Percentiles rank a stretch among this genome's conserved stretches.
Evolutionary conservation across 2,888 invertebrate species (phyloP).

Genomic region (Acronicta leporina): DNA sequence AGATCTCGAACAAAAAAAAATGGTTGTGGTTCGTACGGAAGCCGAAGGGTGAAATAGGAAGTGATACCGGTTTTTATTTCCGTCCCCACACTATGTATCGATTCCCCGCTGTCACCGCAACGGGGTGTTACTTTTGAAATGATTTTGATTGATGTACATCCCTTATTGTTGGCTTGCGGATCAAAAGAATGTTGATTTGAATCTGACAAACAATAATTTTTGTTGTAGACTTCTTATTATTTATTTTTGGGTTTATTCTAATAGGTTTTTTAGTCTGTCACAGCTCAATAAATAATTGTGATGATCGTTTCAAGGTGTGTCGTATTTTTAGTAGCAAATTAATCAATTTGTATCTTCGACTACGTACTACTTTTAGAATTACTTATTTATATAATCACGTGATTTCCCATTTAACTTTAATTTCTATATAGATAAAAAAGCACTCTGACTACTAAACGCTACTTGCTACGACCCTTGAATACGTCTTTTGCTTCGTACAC

Average conservation of each 20-base stretch:
- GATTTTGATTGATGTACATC: conserved; percentile 79
- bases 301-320: conserved; percentile 14
- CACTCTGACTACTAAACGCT: too few species aligned
- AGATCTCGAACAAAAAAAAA: conserved; percentile 52
- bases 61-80: conserved; percentile 82
- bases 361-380: neutral
- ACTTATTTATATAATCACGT: neutral
- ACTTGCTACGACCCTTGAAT: too few species aligned
- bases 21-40: conserved; percentile 63
- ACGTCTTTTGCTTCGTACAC: too few species aligned
- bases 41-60: conserved; percentile 79
- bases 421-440: neutral
- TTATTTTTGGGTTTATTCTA: conserved; percentile 45
- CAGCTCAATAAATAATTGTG: conserved; percentile 30
- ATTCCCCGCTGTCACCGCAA: conserved; percentile 79
- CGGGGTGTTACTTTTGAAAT: conserved; percentile 73
- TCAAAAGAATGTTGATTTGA: conserved; percentile 68
- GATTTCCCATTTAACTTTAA: neutral
- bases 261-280: conserved; percentile 37
- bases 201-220: conserved; percentile 57
- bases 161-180: conserved; percentile 64
- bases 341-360: conserved; percentile 1
- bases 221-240: conserved; percentile 37
- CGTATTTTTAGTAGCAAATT: conserved; percentile 3
- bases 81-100: conserved; percentile 76